Evolutionary conservation across 1,140 invertebrate species (phyloP).

Genomic region (Papilio machaon): DNA sequence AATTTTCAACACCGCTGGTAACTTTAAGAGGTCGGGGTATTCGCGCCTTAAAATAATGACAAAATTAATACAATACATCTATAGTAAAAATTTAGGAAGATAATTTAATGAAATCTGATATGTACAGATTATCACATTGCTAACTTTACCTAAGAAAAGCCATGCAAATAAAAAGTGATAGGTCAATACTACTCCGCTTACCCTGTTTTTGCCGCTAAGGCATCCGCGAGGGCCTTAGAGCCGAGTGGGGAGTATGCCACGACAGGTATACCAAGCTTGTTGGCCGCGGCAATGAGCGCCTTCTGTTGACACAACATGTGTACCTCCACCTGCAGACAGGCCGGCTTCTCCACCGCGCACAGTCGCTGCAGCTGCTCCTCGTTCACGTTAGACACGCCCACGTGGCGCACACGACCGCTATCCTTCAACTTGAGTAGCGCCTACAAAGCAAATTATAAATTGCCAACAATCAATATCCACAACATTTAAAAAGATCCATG

Average conservation of each 20-base stretch:
- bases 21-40: slow-evolving; percentile 86
- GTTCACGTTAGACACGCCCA: slow-evolving; percentile 92
- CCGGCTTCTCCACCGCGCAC: slow-evolving; percentile 84
- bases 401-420: slow-evolving; percentile 84
- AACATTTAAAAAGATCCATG: too few relatives aligned
- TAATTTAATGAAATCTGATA: too few relatives aligned
- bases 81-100: not conserved
- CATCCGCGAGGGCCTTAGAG: slow-evolving; percentile 84
- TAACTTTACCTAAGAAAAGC: not conserved
- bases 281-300: slow-evolving; percentile 87
- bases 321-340: slow-evolving; percentile 89
- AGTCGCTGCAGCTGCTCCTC: slow-evolving; percentile 85
- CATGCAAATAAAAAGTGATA: not conserved
- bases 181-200: slow-evolving; percentile 42
- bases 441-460: slow-evolving; percentile 70
- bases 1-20: slow-evolving; percentile 86
- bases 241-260: slow-evolving; percentile 93
- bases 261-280: slow-evolving; percentile 86
- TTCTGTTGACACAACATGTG: slow-evolving; percentile 92
- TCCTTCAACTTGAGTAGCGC: slow-evolving; percentile 88
- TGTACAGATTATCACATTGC: too few relatives aligned
- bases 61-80: not conserved
- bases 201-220: slow-evolving; percentile 73
- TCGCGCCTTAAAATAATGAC: slow-evolving; percentile 64
- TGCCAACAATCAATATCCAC: too few relatives aligned